These are phyloP conservation scores for Augochlora pura DNA, from an alignment of 1,140 invertebrate species.

Conservation along the genomic window DNA sequence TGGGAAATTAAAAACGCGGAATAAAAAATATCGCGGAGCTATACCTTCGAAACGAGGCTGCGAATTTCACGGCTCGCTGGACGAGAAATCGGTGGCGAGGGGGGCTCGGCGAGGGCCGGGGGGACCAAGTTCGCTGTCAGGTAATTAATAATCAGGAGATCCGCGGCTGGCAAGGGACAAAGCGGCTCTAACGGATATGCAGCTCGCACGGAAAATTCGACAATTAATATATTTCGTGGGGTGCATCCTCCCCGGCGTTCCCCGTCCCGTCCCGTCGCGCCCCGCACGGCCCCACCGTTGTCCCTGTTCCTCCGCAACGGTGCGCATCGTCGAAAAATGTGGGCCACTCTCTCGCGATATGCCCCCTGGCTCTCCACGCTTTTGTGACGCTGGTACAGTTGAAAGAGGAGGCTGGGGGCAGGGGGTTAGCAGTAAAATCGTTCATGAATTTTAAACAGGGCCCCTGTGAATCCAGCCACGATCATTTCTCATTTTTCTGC, in stretches of 20 bases:
- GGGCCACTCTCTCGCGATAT: conserved; percentile 63
- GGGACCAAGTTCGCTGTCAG: conserved; percentile 36
- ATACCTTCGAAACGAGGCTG: conserved; percentile 43
- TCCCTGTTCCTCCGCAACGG: conserved; percentile 8
- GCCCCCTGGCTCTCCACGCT: conserved; percentile 64
- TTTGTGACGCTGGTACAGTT: conserved; percentile 58
- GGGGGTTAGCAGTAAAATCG: conserved; percentile 73
- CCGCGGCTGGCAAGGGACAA: conserved; percentile 62
- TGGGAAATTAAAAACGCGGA: conserved; percentile 13
- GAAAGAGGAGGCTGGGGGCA: conserved; percentile 11
- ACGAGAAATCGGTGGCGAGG: neutral
- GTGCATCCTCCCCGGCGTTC: conserved; percentile 6
- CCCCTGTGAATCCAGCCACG: conserved; percentile 72
- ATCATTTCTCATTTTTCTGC: conserved; percentile 80
- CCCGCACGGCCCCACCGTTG: too few species aligned
- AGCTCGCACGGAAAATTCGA: conserved; percentile 72
- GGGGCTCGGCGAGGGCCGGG: neutral
- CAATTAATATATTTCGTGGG: conserved; percentile 73
- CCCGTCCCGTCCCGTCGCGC: neutral
- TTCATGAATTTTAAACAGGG: conserved; percentile 81
- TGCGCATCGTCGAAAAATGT: conserved; percentile 52
- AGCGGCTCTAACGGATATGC: conserved; percentile 65
- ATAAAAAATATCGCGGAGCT: neutral
- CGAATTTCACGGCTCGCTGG: conserved; percentile 36
- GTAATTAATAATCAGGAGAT: conserved; percentile 68